A percentile compares a stretch with the other conserved stretches of the same genome.
Evolutionary conservation across 2,888 invertebrate genomes (phyloP).

Genomic region (Papilio gigon): DNA sequence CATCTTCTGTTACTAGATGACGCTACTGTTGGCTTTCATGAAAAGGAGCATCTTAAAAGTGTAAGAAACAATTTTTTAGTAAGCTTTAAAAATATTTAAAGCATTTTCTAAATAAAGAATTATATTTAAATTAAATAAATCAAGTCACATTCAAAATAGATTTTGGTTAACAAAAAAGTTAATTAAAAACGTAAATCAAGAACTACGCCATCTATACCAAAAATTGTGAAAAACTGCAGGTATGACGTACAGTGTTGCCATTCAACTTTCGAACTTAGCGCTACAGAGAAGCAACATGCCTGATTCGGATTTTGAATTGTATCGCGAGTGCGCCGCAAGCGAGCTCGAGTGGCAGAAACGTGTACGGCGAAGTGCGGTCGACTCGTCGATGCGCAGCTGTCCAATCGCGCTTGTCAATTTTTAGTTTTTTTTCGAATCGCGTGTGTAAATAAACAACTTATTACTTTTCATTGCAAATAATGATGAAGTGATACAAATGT

Average conservation of each 20-base stretch:
- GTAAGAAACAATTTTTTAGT: background rate
- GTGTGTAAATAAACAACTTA: slow-evolving; percentile 81
- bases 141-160: background rate
- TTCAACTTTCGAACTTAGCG: slow-evolving; percentile 76
- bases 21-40: background rate
- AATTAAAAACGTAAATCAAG: background rate
- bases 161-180: background rate
- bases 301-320: slow-evolving; percentile 73
- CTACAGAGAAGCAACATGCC: slow-evolving; percentile 69
- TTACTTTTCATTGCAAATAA: slow-evolving; percentile 73
- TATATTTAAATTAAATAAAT: background rate
- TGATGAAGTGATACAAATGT: slow-evolving; percentile 78
- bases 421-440: slow-evolving; percentile 77
- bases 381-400: slow-evolving; percentile 81
- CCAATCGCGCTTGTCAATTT: slow-evolving; percentile 76
- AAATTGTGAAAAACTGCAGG: slow-evolving; percentile 10
- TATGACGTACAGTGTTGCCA: slow-evolving; percentile 62
- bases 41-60: background rate
- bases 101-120: background rate
- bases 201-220: slow-evolving; percentile 42
- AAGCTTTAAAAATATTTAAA: background rate
- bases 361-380: slow-evolving; percentile 82
- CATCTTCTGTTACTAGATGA: background rate
- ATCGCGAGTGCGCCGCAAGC: slow-evolving; percentile 56
- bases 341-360: slow-evolving; percentile 74